These are phyloP conservation scores for Malthinus seriepunctatus DNA, from an alignment of 2,888 invertebrate genomes.

Conservation along the genomic window DNA sequence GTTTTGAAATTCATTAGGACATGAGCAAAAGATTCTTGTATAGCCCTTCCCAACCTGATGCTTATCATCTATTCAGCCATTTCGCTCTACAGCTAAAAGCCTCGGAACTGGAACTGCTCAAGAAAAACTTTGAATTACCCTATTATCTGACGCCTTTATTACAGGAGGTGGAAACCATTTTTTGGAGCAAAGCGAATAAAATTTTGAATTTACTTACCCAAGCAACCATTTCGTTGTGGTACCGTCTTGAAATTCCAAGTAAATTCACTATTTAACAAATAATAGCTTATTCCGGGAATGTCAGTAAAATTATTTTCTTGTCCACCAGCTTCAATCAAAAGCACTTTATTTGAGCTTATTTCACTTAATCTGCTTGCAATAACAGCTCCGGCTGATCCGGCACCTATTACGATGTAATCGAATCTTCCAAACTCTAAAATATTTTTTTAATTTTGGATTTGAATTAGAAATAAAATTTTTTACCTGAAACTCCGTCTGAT, in stretches of 20 bases:
- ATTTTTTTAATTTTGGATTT: not conserved
- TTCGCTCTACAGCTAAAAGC: too few species aligned
- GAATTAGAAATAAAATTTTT: too few species aligned
- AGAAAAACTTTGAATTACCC: too few species aligned
- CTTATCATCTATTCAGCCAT: too few species aligned
- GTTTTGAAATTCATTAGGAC: too few species aligned
- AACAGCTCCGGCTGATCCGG: conserved; percentile 82
- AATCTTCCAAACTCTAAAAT: not conserved
- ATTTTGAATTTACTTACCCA: not conserved
- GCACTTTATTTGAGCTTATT: conserved; percentile 75
- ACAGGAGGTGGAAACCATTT: too few species aligned
- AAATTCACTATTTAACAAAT: not conserved
- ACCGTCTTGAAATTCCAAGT: conserved; percentile 2
- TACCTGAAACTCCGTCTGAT: too few species aligned
- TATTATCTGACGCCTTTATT: too few species aligned
- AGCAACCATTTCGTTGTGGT: conserved; percentile 1
- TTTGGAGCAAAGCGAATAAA: too few species aligned
- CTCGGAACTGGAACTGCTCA: too few species aligned
- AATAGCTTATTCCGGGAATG: not conserved
- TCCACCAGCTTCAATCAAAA: conserved; percentile 78
- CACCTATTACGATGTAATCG: conserved; percentile 80
- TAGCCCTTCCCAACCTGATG: too few species aligned
- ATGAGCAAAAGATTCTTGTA: too few species aligned
- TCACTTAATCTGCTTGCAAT: conserved; percentile 79
- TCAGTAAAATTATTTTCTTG: conserved; percentile 61